Evolutionary conservation across 2,888 invertebrate genomes (phyloP).

Genomic region (Drosophila paracracens): DNA sequence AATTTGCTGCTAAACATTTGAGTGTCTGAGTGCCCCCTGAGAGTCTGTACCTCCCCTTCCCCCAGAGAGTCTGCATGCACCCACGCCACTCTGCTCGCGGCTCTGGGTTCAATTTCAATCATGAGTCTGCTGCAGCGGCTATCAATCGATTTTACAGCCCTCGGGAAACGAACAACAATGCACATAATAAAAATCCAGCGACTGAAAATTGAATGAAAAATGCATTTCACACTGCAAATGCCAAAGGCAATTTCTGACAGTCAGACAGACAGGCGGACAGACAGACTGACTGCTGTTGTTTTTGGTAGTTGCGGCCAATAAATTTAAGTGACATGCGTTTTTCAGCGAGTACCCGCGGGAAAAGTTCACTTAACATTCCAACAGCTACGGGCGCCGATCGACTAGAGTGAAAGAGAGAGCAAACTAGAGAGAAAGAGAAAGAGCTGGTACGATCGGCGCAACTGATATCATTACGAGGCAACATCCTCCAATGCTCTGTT

Average conservation of each 20-base stretch:
- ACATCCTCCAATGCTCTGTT: conserved; percentile 57
- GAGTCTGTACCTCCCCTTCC: neutral
- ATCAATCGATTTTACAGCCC: conserved; percentile 80
- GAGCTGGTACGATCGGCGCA: conserved; percentile 50
- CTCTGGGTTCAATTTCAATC: conserved; percentile 71
- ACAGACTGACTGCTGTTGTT: conserved; percentile 20
- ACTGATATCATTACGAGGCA: conserved; percentile 75
- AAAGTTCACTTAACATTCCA: conserved; percentile 76
- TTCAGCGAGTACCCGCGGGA: conserved; percentile 79
- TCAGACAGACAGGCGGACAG: neutral
- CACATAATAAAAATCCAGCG: conserved; percentile 62
- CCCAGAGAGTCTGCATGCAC: conserved; percentile 8
- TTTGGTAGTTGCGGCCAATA: conserved; percentile 73
- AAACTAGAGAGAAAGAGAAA: neutral
- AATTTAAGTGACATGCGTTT: conserved; percentile 81
- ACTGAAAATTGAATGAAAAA: conserved; percentile 78
- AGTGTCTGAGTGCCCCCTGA: conserved; percentile 15
- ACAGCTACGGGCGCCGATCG: conserved; percentile 59
- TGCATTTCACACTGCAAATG: conserved; percentile 69
- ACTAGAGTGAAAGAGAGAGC: neutral
- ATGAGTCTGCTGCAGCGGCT: conserved; percentile 52
- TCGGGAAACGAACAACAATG: conserved; percentile 31
- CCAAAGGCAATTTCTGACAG: conserved; percentile 22
- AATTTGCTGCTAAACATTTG: conserved; percentile 66
- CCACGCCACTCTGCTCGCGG: conserved; percentile 23